A percentile compares a stretch with the other conserved stretches of the same genome.
These are phyloP conservation scores for Rhadina sibilatrix DNA, from an alignment of 2,113 vertebrate genomes.

Conservation along the genomic window DNA sequence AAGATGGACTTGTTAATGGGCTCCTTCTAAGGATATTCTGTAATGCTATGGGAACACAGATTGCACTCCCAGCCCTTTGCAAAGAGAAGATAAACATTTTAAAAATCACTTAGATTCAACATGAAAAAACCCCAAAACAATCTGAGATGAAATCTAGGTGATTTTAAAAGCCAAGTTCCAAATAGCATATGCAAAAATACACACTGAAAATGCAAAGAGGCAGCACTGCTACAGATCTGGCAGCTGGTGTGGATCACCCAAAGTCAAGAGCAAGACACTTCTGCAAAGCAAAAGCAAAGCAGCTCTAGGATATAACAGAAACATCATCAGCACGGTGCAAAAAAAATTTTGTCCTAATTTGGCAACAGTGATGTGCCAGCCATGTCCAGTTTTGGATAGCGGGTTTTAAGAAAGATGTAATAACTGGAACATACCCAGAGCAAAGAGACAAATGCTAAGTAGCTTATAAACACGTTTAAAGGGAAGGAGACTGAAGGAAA, in stretches of 20 bases:
- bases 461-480: not conserved
- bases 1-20: not conserved
- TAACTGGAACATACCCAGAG: not conserved
- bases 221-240: not conserved
- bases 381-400: not conserved
- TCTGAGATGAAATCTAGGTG: not conserved
- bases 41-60: not conserved
- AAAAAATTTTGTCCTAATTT: conserved; percentile 37
- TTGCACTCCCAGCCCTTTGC: not conserved
- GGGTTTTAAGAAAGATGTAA: not conserved
- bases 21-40: not conserved
- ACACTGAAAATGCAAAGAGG: not conserved
- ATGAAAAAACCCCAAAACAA: not conserved
- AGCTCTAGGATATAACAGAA: not conserved
- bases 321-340: not conserved
- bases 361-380: not conserved
- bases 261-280: not conserved
- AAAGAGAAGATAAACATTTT: not conserved
- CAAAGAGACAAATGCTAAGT: not conserved
- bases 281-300: not conserved
- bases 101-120: not conserved
- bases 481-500: not conserved
- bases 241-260: not conserved
- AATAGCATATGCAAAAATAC: not conserved
- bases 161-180: not conserved